A percentile compares a stretch with the other conserved stretches of the same genome.
phyloP scores from a whole-genome alignment of 2,888 invertebrate species.

The Ectemnius continuus region DNA sequence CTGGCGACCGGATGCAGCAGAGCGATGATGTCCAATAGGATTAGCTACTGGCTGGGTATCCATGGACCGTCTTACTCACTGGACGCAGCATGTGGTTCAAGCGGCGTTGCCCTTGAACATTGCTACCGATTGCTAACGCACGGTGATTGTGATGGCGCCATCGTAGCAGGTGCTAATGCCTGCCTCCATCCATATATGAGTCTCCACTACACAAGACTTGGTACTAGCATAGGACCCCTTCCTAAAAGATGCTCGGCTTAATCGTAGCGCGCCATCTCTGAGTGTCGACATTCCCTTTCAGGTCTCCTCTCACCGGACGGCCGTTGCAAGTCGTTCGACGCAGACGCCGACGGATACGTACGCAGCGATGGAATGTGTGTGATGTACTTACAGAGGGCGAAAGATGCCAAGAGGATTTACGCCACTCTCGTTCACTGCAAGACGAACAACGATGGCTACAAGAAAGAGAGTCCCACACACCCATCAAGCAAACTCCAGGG shows the following conservation, averaged over 20 bases:
- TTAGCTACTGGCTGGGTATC: constrained; percentile 92
- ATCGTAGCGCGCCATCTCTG: no score
- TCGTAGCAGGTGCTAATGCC: constrained; percentile 93
- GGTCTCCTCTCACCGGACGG: constrained; percentile 92
- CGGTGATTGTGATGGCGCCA: constrained; percentile 92
- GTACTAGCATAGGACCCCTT: constrained; percentile 56
- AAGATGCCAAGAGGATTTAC: constrained; percentile 79
- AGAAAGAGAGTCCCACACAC: constrained; percentile 74
- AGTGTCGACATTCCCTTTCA: constrained; percentile 28
- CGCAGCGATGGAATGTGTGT: constrained; percentile 89
- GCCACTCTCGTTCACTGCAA: constrained; percentile 80
- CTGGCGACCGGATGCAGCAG: constrained; percentile 89
- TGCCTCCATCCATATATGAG: constrained; percentile 93
- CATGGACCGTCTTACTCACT: constrained; percentile 93
- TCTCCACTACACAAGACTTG: constrained; percentile 87
- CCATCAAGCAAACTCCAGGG: constrained; percentile 71
- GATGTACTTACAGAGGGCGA: constrained; percentile 85
- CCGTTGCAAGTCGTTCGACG: constrained; percentile 94
- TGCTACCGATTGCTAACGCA: constrained; percentile 87
- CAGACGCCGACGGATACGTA: constrained; percentile 88
- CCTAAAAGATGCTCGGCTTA: no score
- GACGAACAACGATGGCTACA: constrained; percentile 82
- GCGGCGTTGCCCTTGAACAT: constrained; percentile 91
- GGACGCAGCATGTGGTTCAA: constrained; percentile 97
- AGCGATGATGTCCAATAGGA: constrained; percentile 95